These are phyloP conservation scores for Holotrichia oblita DNA, from an alignment of 1,140 invertebrate genomes.

Conservation along the genomic window DNA sequence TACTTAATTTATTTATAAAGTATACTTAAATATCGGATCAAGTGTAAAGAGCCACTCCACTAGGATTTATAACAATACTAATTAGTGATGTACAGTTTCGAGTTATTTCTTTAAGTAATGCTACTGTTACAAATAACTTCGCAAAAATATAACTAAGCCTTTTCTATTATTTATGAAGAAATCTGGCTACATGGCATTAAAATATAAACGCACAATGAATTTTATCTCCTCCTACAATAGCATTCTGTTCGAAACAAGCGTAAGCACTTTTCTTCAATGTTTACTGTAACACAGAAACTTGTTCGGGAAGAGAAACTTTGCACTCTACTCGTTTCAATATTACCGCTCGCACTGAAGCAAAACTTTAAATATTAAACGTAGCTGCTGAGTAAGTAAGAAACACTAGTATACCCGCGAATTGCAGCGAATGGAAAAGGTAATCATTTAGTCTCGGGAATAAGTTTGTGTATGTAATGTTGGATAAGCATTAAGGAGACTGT, in stretches of 20 bases:
- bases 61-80: too few relatives aligned
- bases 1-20: too few relatives aligned
- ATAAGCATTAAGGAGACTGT: too few relatives aligned
- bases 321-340: constrained; percentile 25
- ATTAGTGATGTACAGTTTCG: too few relatives aligned
- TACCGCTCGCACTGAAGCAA: not conserved
- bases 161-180: too few relatives aligned
- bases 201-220: not conserved
- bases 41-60: too few relatives aligned
- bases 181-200: too few relatives aligned
- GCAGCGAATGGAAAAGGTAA: not conserved
- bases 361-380: constrained; percentile 26
- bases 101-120: too few relatives aligned
- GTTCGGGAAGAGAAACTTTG: constrained; percentile 20
- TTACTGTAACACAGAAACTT: not conserved
- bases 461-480: not conserved
- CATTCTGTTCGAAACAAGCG: not conserved
- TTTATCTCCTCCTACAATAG: not conserved
- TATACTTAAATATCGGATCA: too few relatives aligned
- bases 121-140: too few relatives aligned
- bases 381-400: constrained; percentile 2
- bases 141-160: too few relatives aligned
- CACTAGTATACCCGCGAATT: not conserved
- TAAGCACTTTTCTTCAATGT: constrained; percentile 2
- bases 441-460: not conserved